A percentile compares a stretch with the other conserved stretches of the same genome.
phyloP scores from a whole-genome alignment of 2,888 invertebrate genomes.

The Urechis unicinctus region DNA sequence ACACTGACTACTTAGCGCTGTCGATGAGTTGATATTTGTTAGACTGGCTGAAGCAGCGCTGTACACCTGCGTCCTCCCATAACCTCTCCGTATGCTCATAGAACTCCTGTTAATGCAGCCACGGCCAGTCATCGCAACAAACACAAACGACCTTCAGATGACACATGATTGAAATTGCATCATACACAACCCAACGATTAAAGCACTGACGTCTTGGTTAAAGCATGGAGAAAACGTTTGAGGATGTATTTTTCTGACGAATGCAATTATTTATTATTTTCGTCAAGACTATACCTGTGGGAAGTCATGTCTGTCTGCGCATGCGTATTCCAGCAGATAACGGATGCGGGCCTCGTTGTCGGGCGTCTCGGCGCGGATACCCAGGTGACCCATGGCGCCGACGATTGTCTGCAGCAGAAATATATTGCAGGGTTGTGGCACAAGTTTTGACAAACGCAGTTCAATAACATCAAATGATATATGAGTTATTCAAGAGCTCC shows the following conservation, averaged over 20 bases:
- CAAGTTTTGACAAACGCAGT: no score
- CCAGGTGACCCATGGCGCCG: slow-evolving; percentile 39
- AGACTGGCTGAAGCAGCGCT: slow-evolving; percentile 64
- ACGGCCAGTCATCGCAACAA: not conserved
- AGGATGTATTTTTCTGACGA: no score
- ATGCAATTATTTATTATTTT: no score
- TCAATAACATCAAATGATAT: no score
- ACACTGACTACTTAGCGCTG: slow-evolving; percentile 74
- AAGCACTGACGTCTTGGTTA: no score
- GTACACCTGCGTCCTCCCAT: slow-evolving; percentile 68
- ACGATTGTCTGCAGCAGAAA: slow-evolving; percentile 33
- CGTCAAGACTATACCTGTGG: slow-evolving; percentile 26
- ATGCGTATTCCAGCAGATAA: slow-evolving; percentile 34
- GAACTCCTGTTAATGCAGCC: slow-evolving; percentile 60
- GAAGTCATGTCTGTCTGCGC: slow-evolving; percentile 20
- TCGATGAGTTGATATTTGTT: slow-evolving; percentile 75
- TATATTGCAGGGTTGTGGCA: no score
- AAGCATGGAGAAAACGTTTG: no score
- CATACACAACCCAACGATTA: no score
- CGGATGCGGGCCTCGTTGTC: slow-evolving; percentile 52
- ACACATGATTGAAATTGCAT: no score
- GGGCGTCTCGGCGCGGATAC: slow-evolving; percentile 48
- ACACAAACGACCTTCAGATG: no score
- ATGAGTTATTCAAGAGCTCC: no score
- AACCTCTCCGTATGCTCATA: slow-evolving; percentile 62